These are phyloP conservation scores for Heterodera schachtii DNA, from an alignment of 1,140 invertebrate genomes.

Conservation along the genomic window DNA sequence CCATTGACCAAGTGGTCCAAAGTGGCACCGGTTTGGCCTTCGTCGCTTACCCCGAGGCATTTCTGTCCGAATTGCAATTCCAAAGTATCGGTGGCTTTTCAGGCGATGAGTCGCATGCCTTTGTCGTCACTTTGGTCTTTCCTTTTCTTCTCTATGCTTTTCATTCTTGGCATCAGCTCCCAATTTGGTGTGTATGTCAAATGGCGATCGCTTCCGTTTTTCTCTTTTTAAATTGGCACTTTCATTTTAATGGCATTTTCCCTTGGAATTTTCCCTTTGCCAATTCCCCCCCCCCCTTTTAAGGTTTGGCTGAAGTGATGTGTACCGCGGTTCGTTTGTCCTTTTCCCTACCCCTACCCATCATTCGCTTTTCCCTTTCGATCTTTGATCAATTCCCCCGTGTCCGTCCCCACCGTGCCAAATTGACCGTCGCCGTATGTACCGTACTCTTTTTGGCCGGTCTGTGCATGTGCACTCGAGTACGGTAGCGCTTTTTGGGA, in stretches of 20 bases:
- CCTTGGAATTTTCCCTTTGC: not conserved
- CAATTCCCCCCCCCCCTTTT: too few relatives aligned
- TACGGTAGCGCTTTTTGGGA: not conserved
- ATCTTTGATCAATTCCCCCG: constrained; percentile 45
- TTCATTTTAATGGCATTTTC: too few relatives aligned
- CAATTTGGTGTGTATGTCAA: constrained; percentile 30
- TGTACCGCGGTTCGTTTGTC: constrained; percentile 26
- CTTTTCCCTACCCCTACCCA: not conserved
- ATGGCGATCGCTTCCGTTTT: too few relatives aligned
- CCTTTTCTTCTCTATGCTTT: constrained; percentile 88
- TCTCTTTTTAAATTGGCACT: too few relatives aligned
- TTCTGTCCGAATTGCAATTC: not conserved
- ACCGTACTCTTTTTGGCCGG: constrained; percentile 33
- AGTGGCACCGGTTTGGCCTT: constrained; percentile 69
- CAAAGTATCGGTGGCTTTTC: constrained; percentile 68
- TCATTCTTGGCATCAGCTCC: constrained; percentile 85
- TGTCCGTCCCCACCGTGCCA: constrained; percentile 23
- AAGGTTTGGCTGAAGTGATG: constrained; percentile 38
- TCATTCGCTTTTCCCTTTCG: not conserved
- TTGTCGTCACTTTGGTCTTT: constrained; percentile 83
- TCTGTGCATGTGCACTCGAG: constrained; percentile 32
- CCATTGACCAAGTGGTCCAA: constrained; percentile 75
- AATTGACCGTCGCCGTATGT: constrained; percentile 36
- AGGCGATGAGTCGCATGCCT: constrained; percentile 71
- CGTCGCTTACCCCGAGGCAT: constrained; percentile 70